Conservation (phyloP, 1,140 invertebrate genomes). For the Cryptotermes secundus region DNA sequence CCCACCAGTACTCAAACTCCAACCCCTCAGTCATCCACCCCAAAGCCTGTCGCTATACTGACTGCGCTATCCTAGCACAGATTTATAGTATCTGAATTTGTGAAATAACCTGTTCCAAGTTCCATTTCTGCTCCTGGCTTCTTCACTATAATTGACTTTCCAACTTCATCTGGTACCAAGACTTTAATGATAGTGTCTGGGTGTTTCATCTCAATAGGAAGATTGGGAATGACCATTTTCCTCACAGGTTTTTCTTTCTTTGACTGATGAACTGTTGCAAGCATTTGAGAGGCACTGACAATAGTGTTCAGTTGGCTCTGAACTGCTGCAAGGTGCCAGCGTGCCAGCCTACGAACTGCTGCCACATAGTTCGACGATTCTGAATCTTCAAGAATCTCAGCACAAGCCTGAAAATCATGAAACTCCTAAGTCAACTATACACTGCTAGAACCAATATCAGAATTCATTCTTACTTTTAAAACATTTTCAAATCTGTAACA, state of each 20-base stretch:
- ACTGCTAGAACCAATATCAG: no score
- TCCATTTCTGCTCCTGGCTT: conserved; percentile 1
- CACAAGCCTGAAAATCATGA: background rate
- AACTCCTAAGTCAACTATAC: no score
- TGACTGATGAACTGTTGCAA: background rate
- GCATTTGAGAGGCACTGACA: background rate
- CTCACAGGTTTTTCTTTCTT: background rate
- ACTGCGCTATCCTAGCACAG: no score
- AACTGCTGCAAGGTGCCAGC: background rate
- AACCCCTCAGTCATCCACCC: no score
- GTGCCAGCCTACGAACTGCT: background rate
- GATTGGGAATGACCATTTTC: background rate
- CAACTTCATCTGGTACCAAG: background rate
- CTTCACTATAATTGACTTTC: background rate
- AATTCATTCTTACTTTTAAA: no score
- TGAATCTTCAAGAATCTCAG: background rate
- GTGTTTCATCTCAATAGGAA: background rate
- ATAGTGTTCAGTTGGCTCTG: conserved; percentile 9
- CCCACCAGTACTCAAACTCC: no score
- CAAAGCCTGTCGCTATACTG: no score
- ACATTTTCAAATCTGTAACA: no score
- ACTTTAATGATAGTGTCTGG: background rate
- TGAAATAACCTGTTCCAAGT: background rate
- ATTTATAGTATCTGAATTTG: no score
- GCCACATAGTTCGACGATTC: background rate